phyloP scores from a whole-genome alignment of 23 tunicate species.

The Ascidia mentula region DNA sequence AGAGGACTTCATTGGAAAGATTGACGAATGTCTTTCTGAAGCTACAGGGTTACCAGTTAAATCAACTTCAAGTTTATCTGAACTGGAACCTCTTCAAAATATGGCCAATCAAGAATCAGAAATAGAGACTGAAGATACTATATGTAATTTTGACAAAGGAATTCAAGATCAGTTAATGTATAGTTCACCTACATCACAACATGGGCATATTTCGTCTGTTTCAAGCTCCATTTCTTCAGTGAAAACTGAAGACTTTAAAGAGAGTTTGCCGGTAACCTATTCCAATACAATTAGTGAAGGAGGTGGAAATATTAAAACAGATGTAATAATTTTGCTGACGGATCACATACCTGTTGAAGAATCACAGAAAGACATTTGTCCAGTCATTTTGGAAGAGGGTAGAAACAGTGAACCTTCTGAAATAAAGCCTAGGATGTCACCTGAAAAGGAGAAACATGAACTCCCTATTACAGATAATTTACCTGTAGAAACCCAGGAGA shows the following conservation, averaged over 20 bases:
- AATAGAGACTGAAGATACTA: too few species aligned
- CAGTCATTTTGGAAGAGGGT: not conserved
- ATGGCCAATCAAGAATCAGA: not conserved
- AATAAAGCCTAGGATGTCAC: too few species aligned
- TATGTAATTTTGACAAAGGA: not conserved
- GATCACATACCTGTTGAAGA: not conserved
- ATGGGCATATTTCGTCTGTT: not conserved
- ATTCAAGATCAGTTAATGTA: too few species aligned
- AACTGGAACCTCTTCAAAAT: not conserved
- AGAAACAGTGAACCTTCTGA: not conserved
- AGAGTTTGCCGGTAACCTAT: not conserved
- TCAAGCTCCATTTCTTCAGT: not conserved
- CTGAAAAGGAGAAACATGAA: not conserved
- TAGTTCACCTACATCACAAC: too few species aligned
- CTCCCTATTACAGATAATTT: not conserved
- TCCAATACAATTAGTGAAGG: not conserved
- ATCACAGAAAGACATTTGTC: not conserved
- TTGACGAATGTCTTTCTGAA: not conserved
- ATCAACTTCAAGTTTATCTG: not conserved
- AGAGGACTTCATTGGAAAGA: conserved; percentile 1
- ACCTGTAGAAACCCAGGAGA: not conserved
- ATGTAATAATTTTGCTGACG: not conserved
- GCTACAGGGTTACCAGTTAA: too few species aligned
- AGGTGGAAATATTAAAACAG: not conserved
- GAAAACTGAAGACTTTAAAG: not conserved